Base-by-base conservation (phyloP, 1,140 invertebrate genomes). In the Cyclina sinensis region DNA sequence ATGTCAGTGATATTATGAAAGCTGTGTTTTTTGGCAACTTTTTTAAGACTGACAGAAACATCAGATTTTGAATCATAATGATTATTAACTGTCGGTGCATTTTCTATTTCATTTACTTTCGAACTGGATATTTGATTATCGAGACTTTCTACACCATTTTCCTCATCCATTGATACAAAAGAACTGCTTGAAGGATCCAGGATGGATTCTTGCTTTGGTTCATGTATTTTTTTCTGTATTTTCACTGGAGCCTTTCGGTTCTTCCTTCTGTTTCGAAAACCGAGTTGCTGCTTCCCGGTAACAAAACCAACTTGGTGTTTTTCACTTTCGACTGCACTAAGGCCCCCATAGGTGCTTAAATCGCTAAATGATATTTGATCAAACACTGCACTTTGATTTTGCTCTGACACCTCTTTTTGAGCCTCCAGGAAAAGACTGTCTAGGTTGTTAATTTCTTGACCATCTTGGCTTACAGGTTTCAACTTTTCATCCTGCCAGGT, bases 261-360 rank as follows among this genome's bases (percentile, higher is more conserved):
- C 35, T 84, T 84, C 48, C 82, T 84, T 74, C 68, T 39, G 35
- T 70, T 84, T 68, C 39, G 46, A 30, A 70, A 70, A 70, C 65
- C 32, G 9, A 37, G 32, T n/a, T 70, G 65, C 32, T 70, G 65
- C 21, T 27, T 70, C 7, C 65, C 65, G 4, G 24, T 65, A 11
- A 9, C 59, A 9, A 65, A 30, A 65, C 59, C 24, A n/a, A 32
- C 24, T 18, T 65, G 59, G 24, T 65, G 59, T 30, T 30, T 65
- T 3, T 30, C 59, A 4, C 65, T 70, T 9, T 35, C 65, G 0
- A 70, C 21, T 2, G 21, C 27, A 70, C 65, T 70, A 37, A 37
- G 9, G 0, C 32, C 65, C 1, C 32, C 65, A 70, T 37, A 70
- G 4, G 18, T 14, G 9, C 32, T 70, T 16, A 70, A n/a, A 70